Percentiles rank a stretch among this genome's conserved stretches.
These are phyloP conservation scores for Aquatica leii DNA, from an alignment of 2,888 invertebrate genomes.

Conservation along the genomic window DNA sequence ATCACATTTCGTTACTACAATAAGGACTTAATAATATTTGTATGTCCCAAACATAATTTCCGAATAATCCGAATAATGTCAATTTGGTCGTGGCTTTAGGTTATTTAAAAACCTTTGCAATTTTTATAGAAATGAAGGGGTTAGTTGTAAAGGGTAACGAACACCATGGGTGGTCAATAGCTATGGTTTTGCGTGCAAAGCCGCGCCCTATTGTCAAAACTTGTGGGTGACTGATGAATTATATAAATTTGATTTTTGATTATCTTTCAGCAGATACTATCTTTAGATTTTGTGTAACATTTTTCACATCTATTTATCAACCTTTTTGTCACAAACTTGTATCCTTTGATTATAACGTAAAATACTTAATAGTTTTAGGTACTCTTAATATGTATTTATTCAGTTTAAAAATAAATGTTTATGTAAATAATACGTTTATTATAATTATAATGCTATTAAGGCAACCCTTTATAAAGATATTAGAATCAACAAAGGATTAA, in stretches of 20 bases:
- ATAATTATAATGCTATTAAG: constrained; percentile 33
- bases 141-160: constrained; percentile 34
- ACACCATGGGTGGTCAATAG: constrained; percentile 53
- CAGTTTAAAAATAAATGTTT: constrained; percentile 17
- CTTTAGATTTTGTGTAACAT: constrained; percentile 5
- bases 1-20: constrained; percentile 11
- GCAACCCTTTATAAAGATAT: constrained; percentile 34
- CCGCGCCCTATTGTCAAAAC: constrained; percentile 52
- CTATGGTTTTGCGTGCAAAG: constrained; percentile 50
- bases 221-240: constrained; percentile 50
- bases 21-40: constrained; percentile 6
- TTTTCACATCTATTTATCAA: neutral
- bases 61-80: constrained; percentile 19
- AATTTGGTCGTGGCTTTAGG: constrained; percentile 22
- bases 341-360: neutral
- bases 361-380: constrained; percentile 12
- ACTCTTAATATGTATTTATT: constrained; percentile 25
- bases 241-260: constrained; percentile 44
- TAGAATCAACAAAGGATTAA: constrained; percentile 21
- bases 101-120: constrained; percentile 26
- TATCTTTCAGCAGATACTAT: constrained; percentile 29
- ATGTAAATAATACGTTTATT: constrained; percentile 31
- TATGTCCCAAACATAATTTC: neutral
- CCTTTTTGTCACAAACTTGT: no score
- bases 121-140: constrained; percentile 32